Percentiles rank a stretch among this genome's conserved stretches.
Conservation (phyloP, 2,888 invertebrate genomes). For the Ophion ellenae region DNA sequence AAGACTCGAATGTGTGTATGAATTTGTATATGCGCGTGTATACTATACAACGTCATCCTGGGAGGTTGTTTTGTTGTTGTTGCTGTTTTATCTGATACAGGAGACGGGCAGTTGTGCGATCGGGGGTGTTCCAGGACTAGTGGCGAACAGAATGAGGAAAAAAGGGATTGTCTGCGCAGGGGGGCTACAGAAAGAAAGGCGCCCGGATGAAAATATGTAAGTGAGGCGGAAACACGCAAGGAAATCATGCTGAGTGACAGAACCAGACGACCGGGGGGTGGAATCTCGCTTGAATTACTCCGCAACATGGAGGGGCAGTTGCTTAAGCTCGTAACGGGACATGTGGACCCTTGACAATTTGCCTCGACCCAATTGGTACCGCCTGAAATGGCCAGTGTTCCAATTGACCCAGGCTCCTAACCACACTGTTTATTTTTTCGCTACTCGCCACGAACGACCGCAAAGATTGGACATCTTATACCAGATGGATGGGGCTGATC, state of each 20-base stretch:
- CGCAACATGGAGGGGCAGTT: not conserved
- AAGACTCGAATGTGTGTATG: conserved; percentile 55
- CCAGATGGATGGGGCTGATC: conserved; percentile 31
- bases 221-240: conserved; percentile 23
- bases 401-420: too few species aligned
- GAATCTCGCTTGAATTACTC: not conserved
- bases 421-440: too few species aligned
- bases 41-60: too few species aligned
- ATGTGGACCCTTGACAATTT: too few species aligned
- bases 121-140: too few species aligned
- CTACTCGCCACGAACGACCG: not conserved
- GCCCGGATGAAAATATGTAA: conserved; percentile 1
- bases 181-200: not conserved
- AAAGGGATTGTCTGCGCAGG: not conserved
- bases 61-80: too few species aligned
- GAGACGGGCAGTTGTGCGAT: not conserved
- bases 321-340: too few species aligned
- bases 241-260: not conserved
- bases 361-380: too few species aligned
- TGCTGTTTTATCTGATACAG: not conserved
- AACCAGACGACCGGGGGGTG: not conserved
- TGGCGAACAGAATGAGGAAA: too few species aligned
- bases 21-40: conserved; percentile 11
- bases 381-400: too few species aligned
- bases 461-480: conserved; percentile 34